These are phyloP conservation scores for Calliscelio sp. DNA, from an alignment of 2,888 invertebrate genomes.

Conservation along the genomic window DNA sequence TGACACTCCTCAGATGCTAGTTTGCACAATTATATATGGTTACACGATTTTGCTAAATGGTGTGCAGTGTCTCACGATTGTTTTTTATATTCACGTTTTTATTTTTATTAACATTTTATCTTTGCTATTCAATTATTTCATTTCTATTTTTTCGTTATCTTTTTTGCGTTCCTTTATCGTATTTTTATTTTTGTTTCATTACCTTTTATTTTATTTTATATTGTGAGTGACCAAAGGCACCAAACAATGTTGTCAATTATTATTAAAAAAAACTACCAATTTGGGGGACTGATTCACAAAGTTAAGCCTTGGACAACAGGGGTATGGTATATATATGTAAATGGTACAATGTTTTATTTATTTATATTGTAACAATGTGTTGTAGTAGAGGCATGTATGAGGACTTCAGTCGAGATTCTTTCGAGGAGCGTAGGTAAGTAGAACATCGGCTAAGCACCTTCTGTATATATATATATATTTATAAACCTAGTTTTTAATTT, in stretches of 20 bases:
- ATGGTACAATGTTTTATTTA: constrained; percentile 60
- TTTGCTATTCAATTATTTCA: background rate
- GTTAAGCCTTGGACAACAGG: constrained; percentile 84
- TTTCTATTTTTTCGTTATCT: background rate
- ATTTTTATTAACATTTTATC: too few species aligned
- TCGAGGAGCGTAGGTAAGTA: constrained; percentile 93
- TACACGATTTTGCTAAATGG: constrained; percentile 38
- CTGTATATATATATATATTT: constrained; percentile 7
- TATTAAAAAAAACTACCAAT: constrained; percentile 18
- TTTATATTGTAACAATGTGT: constrained; percentile 84
- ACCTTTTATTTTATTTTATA: constrained; percentile 17
- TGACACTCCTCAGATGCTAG: background rate
- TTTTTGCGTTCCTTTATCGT: background rate
- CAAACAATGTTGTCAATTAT: constrained; percentile 6
- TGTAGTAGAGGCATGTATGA: constrained; percentile 91
- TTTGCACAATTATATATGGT: constrained; percentile 35
- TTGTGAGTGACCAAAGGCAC: constrained; percentile 22
- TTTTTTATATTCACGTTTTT: constrained; percentile 3
- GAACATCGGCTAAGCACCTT: constrained; percentile 64
- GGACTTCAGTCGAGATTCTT: constrained; percentile 95
- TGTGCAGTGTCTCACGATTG: constrained; percentile 47
- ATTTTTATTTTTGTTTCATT: constrained; percentile 1
- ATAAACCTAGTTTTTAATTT: constrained; percentile 41
- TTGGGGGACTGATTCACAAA: constrained; percentile 82
- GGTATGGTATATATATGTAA: constrained; percentile 75